A percentile compares a stretch with the other conserved stretches of the same genome.
These are phyloP conservation scores for Helicorthomorpha holstii DNA, from an alignment of 1,140 invertebrate genomes.

Conservation along the genomic window DNA sequence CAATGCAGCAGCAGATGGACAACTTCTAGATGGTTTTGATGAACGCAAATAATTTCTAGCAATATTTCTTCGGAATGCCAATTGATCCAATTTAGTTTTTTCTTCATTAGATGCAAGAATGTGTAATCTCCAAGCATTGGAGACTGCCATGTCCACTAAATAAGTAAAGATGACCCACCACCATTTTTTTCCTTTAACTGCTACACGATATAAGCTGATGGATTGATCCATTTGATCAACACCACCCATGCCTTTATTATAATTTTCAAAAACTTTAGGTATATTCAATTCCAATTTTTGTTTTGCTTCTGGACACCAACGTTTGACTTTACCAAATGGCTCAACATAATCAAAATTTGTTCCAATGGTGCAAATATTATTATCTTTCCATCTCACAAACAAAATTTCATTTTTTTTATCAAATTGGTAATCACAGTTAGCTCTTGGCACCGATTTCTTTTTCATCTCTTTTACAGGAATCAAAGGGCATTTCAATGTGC, in stretches of 20 bases:
- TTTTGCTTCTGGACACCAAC: slow-evolving; percentile 4
- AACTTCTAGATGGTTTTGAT: neutral
- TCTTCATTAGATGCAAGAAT: slow-evolving; percentile 7
- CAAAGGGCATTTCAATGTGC: slow-evolving; percentile 1
- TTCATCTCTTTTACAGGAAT: neutral
- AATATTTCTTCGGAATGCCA: slow-evolving; percentile 15
- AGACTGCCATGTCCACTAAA: slow-evolving; percentile 18
- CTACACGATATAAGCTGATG: slow-evolving; percentile 16
- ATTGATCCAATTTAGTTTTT: slow-evolving; percentile 12
- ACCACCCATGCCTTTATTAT: slow-evolving; percentile 18
- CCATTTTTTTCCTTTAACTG: slow-evolving; percentile 21
- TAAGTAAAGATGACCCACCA: slow-evolving; percentile 18
- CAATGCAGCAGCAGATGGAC: too few species aligned
- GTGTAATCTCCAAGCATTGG: slow-evolving; percentile 21
- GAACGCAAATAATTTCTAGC: slow-evolving; percentile 9
- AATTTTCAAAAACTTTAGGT: slow-evolving; percentile 13
- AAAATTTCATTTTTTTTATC: slow-evolving; percentile 1
- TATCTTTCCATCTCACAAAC: slow-evolving; percentile 15
- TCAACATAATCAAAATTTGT: slow-evolving; percentile 11
- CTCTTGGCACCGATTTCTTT: neutral
- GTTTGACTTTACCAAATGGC: slow-evolving; percentile 12
- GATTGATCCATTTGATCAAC: slow-evolving; percentile 20
- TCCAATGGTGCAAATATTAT: slow-evolving; percentile 13
- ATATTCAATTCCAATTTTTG: slow-evolving; percentile 16
- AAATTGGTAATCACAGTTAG: neutral